Evolutionary conservation across 2,113 vertebrate genomes (phyloP).

Genomic region (Anser cygnoides): DNA sequence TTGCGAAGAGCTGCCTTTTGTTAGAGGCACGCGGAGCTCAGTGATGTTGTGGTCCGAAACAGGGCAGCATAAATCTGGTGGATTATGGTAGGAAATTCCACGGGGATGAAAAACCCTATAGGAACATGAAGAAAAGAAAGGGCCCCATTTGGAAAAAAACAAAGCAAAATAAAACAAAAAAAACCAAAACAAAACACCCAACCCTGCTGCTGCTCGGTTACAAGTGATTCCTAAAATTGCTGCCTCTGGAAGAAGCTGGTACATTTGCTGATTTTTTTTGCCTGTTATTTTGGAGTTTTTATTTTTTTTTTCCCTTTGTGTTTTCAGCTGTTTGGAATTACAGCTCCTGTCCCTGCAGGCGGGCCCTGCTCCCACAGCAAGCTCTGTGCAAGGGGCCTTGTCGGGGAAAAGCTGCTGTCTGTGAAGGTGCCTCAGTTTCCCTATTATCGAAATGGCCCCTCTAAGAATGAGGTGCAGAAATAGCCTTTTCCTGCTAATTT

Average conservation of each 20-base stretch:
- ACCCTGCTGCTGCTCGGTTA: background rate
- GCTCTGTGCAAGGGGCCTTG: background rate
- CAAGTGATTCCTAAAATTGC: background rate
- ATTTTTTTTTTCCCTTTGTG: background rate
- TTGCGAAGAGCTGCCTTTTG: background rate
- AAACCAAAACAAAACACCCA: background rate
- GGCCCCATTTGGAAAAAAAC: background rate
- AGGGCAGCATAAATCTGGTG: slow-evolving; percentile 28
- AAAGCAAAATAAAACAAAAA: background rate
- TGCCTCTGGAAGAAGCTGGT: background rate
- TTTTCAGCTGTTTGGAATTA: slow-evolving; percentile 43
- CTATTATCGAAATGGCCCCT: background rate
- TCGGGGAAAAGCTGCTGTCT: fast-evolving
- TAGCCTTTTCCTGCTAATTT: background rate
- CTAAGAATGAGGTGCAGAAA: background rate
- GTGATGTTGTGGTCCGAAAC: background rate
- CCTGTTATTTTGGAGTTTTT: background rate
- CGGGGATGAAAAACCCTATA: slow-evolving; percentile 36
- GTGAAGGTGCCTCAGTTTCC: background rate
- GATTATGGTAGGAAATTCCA: slow-evolving; percentile 58
- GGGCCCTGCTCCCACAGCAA: fast-evolving
- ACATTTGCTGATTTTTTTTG: background rate
- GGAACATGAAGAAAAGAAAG: background rate
- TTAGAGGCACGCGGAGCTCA: slow-evolving; percentile 4
- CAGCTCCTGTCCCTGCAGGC: background rate